These are phyloP conservation scores for Ephydatia muelleri DNA, from an alignment of 37 sponge, comb jelly and placozoan species.

Conservation along the genomic window DNA sequence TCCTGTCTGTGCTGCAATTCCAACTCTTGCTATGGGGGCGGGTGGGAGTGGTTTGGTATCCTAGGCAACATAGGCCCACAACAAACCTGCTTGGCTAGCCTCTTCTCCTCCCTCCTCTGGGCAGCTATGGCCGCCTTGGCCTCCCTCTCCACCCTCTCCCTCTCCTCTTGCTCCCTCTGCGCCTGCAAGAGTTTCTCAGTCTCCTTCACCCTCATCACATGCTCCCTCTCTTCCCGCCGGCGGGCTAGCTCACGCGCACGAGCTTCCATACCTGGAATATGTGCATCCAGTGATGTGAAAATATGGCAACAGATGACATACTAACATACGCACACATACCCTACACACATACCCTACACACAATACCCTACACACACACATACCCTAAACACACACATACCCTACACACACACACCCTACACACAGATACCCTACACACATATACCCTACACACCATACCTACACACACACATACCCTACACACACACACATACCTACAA, in stretches of 20 bases:
- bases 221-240: slow-evolving; percentile 50
- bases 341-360: background rate
- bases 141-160: slow-evolving; percentile 20
- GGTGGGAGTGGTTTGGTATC: background rate
- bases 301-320: background rate
- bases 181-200: slow-evolving; percentile 24
- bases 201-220: slow-evolving; percentile 32
- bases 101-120: slow-evolving; percentile 59
- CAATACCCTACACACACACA: background rate
- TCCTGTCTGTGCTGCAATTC: slow-evolving; percentile 30
- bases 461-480: background rate
- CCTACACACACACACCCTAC: background rate
- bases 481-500: too few species aligned
- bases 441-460: background rate
- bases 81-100: slow-evolving; percentile 56
- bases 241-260: slow-evolving; percentile 52
- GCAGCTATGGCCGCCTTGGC: slow-evolving; percentile 34
- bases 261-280: slow-evolving; percentile 64
- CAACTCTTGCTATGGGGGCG: slow-evolving; percentile 30
- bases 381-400: background rate
- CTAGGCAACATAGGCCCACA: background rate
- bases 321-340: background rate
- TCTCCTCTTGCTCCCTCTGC: slow-evolving; percentile 55
- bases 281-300: background rate
- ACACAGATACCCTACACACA: background rate